phyloP scores from a whole-genome alignment of 1,140 invertebrate species.

The Ceratitis capitata region DNA sequence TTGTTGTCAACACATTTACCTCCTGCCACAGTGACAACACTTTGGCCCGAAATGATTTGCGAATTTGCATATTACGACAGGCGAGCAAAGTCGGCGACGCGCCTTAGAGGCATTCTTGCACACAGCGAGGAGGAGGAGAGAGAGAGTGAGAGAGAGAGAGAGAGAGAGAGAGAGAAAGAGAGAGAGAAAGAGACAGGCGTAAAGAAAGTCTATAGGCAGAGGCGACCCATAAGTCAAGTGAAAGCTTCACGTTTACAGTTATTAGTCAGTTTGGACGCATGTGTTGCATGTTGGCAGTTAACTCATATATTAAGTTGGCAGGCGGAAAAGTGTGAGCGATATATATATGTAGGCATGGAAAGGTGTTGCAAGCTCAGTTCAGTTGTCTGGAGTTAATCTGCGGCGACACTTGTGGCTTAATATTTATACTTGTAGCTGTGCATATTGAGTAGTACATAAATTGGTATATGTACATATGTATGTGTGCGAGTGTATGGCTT shows the following conservation, averaged over 20 bases:
- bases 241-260: background rate
- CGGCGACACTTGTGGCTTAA: conserved; percentile 14
- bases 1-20: conserved; percentile 26
- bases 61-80: conserved; percentile 7
- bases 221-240: conserved; percentile 25
- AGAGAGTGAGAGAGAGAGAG: too few species aligned
- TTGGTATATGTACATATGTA: background rate
- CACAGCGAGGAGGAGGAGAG: background rate
- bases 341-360: background rate
- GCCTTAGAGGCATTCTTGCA: background rate
- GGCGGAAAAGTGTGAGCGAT: background rate
- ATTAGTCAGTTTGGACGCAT: conserved; percentile 35
- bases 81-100: background rate
- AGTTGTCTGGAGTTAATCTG: conserved; percentile 35
- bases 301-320: conserved; percentile 21
- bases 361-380: too few species aligned
- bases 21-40: background rate
- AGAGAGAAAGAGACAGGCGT: too few species aligned
- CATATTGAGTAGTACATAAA: too few species aligned
- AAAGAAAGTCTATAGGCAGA: too few species aligned
- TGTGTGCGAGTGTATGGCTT: too few species aligned
- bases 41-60: conserved; percentile 19
- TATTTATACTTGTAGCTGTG: background rate
- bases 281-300: conserved; percentile 5
- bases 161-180: too few species aligned